A percentile compares a stretch with the other conserved stretches of the same genome.
phyloP scores from a whole-genome alignment of 2,113 vertebrate genomes.

The Amblyopsis rosae region DNA sequence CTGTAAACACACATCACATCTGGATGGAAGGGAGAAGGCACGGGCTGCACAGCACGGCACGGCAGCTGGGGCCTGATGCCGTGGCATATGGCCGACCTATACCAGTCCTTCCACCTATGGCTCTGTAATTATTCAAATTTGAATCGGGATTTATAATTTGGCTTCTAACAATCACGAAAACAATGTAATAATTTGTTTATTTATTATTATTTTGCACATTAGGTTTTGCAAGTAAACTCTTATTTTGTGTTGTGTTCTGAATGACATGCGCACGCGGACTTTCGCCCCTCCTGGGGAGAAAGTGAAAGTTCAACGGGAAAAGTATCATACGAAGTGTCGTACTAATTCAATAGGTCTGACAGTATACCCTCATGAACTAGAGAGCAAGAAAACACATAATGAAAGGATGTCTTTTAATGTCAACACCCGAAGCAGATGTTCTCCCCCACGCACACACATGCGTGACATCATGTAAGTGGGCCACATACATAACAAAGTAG shows the following conservation, averaged over 20 bases:
- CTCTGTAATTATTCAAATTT: no score
- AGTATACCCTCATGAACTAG: background rate
- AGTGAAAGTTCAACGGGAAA: no score
- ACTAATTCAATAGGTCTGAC: background rate
- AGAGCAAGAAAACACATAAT: constrained; percentile 28
- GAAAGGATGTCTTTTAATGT: background rate
- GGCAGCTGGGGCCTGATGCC: constrained; percentile 51
- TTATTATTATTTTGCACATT: no score
- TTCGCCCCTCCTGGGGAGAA: no score
- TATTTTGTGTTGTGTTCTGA: no score
- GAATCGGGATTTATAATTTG: no score
- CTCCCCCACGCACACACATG: constrained; percentile 11
- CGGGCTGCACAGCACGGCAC: constrained; percentile 56
- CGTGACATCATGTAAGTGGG: constrained; percentile 59
- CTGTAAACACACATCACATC: constrained; percentile 63
- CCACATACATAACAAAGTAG: constrained; percentile 74
- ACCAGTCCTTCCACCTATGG: constrained; percentile 13
- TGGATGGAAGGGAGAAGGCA: constrained; percentile 28
- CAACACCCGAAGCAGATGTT: constrained; percentile 11
- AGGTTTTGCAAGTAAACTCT: no score
- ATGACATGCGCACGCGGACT: no score
- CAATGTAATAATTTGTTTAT: no score
- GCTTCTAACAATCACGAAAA: no score
- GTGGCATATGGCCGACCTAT: constrained; percentile 37
- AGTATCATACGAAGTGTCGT: no score